Conservation (phyloP, 2,888 invertebrate genomes). For the Oxycera nigricornis region DNA sequence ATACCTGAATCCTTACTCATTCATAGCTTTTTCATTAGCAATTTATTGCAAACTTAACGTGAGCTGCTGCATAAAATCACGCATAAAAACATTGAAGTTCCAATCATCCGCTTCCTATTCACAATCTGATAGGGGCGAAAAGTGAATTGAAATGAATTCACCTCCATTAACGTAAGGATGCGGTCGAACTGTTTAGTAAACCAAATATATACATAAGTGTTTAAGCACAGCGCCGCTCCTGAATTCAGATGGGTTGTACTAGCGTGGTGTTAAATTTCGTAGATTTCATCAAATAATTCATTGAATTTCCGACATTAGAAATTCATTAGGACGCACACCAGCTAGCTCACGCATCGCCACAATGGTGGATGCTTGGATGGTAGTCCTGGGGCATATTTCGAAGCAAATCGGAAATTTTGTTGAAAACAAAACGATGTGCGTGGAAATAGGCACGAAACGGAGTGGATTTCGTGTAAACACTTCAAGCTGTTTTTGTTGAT, state of each 20-base stretch:
- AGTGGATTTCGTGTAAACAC: not conserved
- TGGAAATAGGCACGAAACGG: not conserved
- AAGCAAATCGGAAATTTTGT: not conserved
- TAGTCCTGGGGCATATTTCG: not conserved
- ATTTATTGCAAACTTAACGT: no score
- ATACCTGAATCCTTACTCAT: no score
- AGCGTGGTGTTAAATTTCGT: not conserved
- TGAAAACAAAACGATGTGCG: not conserved
- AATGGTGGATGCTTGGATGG: not conserved
- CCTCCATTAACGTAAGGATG: no score
- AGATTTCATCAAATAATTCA: conserved; percentile 19
- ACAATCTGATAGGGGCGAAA: no score
- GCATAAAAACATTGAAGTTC: no score
- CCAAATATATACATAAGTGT: no score
- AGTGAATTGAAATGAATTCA: no score
- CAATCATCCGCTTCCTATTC: no score
- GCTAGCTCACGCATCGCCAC: not conserved
- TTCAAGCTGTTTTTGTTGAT: not conserved
- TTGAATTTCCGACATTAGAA: conserved; percentile 19
- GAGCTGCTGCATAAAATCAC: no score
- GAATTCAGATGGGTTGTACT: not conserved
- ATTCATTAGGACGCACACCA: conserved; percentile 9
- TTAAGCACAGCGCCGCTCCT: no score
- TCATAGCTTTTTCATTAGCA: no score
- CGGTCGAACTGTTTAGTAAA: no score